Base-by-base conservation (phyloP, 2,797 vertebrate genomes). In the Pipistrellus pipistrellus region DNA sequence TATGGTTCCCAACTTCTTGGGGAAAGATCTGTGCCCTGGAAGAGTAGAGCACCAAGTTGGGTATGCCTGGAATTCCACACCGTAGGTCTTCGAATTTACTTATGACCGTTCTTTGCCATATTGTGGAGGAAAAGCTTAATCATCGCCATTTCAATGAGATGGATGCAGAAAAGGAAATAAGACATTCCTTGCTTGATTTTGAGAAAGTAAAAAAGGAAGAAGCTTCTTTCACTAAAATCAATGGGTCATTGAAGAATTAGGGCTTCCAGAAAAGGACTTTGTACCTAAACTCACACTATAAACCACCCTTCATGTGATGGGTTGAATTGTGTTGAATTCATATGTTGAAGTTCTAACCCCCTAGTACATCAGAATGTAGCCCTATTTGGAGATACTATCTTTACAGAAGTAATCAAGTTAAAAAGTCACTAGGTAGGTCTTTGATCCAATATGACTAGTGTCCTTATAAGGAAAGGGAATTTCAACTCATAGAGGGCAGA, bases 251-350 rank as follows among this genome's bases (percentile, higher is more conserved):
- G 41, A 81, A 92, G 35, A 92, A 88, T 62, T 32, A 55, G 9
- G 21, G 62, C 88, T 77, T 95, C 14, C 73, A 62, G 51, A 83
- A 53, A 94, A 23, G 32, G 25, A 6, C 66, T 78, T 81, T 93
- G 32, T 32, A 80, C 44, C 32, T 73, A 68, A 71, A 72, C 53
- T 55, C 25, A 86, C n/a, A 78, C 82, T 75, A 80, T n/a, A 62
- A 71, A 57, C 17, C 3, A 17, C 59, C 38, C 9, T 91, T 83
- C 73, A 35, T 57, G 12, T 48, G 35, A 41, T 41, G 14, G 13
- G 13, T 35, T 85, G 27, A 78, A 62, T 77, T 76, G 23, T 69
- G 9, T 38, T 14, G 62, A 46, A 46, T 90, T 73, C 38, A 1
- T 59, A 44, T 41, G 30, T 73, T 81, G 53, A 62, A 88, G 13